Evolutionary conservation across 2,797 vertebrate species (phyloP).

Genomic region (Siniperca obscura): DNA sequence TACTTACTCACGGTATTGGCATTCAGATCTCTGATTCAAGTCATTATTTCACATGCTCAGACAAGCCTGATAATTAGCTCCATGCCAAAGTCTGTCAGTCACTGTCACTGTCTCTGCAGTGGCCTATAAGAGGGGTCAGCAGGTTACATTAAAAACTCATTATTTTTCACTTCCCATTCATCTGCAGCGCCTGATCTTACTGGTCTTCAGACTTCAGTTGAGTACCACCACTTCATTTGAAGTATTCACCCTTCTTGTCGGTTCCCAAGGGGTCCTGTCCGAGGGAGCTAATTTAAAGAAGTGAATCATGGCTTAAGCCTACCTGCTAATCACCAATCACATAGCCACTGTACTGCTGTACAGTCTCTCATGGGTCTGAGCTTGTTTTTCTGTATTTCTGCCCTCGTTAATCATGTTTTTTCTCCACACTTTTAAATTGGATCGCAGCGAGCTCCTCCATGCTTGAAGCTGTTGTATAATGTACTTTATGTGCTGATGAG

Average conservation of each 20-base stretch:
- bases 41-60: slow-evolving; percentile 28
- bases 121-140: slow-evolving; percentile 38
- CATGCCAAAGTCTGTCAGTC: slow-evolving; percentile 34
- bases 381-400: slow-evolving; percentile 62
- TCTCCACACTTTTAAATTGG: slow-evolving; percentile 51
- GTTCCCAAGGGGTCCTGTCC: slow-evolving; percentile 47
- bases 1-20: slow-evolving; percentile 6
- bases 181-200: slow-evolving; percentile 10
- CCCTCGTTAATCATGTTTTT: slow-evolving; percentile 55
- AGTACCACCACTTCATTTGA: slow-evolving; percentile 66
- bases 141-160: slow-evolving; percentile 23
- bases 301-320: slow-evolving; percentile 64
- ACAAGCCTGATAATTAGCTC: slow-evolving; percentile 39
- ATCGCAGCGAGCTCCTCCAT: slow-evolving; percentile 40
- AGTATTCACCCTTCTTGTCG: slow-evolving; percentile 25
- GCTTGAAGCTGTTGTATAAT: slow-evolving; percentile 63
- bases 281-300: slow-evolving; percentile 71
- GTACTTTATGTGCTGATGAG: slow-evolving; percentile 60
- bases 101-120: slow-evolving; percentile 23
- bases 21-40: slow-evolving; percentile 10
- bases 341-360: slow-evolving; percentile 18
- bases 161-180: not conserved
- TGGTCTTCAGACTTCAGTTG: slow-evolving; percentile 50
- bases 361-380: slow-evolving; percentile 36
- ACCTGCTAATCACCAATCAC: slow-evolving; percentile 75